A percentile compares a stretch with the other conserved stretches of the same genome.
Evolutionary conservation across 2,113 vertebrate species (phyloP).

Genomic region (Dipodomys ordii): DNA sequence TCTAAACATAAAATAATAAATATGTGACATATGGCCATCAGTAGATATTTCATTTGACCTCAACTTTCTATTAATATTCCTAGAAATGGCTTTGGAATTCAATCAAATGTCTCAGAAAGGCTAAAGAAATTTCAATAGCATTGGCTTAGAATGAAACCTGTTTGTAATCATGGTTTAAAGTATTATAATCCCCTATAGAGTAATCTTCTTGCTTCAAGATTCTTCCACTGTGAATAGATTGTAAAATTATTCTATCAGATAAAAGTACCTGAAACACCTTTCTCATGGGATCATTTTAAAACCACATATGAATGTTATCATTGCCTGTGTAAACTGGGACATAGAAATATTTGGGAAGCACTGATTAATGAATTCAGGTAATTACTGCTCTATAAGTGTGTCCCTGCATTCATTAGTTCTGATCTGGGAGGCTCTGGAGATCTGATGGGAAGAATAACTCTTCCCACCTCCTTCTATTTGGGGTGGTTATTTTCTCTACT

Average conservation of each 20-base stretch:
- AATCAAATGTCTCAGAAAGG: constrained; percentile 3
- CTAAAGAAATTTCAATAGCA: background rate
- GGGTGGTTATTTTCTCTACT: background rate
- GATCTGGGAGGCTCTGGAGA: background rate
- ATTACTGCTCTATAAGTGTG: background rate
- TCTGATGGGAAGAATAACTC: background rate
- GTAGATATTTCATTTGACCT: constrained; percentile 34
- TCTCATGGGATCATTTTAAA: background rate
- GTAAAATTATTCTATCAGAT: background rate
- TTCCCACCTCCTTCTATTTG: background rate
- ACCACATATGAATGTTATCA: background rate
- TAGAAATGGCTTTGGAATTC: constrained; percentile 29
- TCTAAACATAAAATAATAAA: background rate
- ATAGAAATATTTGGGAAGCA: background rate
- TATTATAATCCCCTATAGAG: background rate
- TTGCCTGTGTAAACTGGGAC: background rate
- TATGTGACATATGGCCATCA: background rate
- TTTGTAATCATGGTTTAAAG: background rate
- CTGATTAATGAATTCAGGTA: background rate
- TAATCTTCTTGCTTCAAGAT: background rate
- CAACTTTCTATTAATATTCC: constrained; percentile 18
- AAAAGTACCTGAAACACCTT: background rate
- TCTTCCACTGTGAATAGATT: background rate
- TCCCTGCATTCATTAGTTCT: background rate
- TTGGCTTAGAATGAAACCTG: background rate